These are phyloP conservation scores for Myotis daubentonii DNA, from an alignment of 2,797 vertebrate genomes.

Conservation along the genomic window DNA sequence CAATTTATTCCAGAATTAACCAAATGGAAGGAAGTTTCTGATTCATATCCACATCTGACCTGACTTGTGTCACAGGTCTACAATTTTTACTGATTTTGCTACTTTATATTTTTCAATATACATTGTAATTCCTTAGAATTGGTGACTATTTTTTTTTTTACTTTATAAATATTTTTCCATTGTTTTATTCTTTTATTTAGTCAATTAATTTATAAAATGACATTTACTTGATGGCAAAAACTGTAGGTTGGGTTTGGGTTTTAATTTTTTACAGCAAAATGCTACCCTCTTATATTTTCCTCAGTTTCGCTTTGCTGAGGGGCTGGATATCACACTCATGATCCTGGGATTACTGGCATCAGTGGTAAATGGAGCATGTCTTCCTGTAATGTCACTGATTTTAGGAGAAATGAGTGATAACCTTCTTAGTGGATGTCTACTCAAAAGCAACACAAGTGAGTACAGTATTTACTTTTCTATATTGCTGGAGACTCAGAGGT, in stretches of 20 bases:
- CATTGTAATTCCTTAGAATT: not conserved
- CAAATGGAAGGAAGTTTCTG: not conserved
- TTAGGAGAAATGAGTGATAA: constrained; percentile 83
- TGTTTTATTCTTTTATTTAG: not conserved
- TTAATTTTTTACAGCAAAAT: not conserved
- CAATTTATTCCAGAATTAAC: constrained; percentile 5
- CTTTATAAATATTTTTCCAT: not conserved
- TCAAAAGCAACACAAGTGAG: constrained; percentile 75
- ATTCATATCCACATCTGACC: not conserved
- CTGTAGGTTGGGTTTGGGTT: not conserved
- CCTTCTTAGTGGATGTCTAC: constrained; percentile 73
- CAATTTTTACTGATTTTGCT: not conserved
- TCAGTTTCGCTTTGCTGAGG: constrained; percentile 82
- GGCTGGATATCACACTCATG: constrained; percentile 78
- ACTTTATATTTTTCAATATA: not conserved
- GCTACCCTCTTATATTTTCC: not conserved
- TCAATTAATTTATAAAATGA: not conserved
- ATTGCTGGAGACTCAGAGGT: not conserved
- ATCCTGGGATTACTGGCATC: constrained; percentile 80
- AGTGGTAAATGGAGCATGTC: constrained; percentile 77
- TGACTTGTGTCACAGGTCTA: not conserved
- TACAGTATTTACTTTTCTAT: constrained; percentile 14
- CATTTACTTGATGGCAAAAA: not conserved
- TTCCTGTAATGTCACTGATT: constrained; percentile 80
- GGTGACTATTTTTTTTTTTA: not conserved